Evolutionary conservation across 2,888 invertebrate genomes (phyloP).

Genomic region (Chloroclysta siterata): DNA sequence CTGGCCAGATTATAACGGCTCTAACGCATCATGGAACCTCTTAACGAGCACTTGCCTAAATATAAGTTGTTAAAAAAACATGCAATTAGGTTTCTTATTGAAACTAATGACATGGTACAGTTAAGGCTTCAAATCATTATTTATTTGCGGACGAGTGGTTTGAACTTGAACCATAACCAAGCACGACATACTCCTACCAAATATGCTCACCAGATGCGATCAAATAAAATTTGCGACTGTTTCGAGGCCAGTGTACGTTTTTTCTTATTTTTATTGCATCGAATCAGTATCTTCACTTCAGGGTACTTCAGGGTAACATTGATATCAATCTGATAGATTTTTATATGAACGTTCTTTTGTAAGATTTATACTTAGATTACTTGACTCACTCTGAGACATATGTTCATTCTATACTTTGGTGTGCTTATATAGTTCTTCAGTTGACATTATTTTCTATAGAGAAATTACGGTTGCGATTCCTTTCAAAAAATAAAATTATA

Average conservation of each 20-base stretch:
- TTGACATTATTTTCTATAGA: too few relatives aligned
- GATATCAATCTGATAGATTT: too few relatives aligned
- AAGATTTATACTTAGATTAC: too few relatives aligned
- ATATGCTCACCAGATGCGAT: conserved; percentile 3
- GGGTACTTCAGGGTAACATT: not conserved
- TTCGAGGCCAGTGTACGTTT: conserved; percentile 1
- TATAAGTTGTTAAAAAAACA: conserved; percentile 50
- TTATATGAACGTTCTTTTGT: not conserved
- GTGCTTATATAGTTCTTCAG: too few relatives aligned
- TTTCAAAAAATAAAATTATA: too few relatives aligned
- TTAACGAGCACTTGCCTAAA: conserved; percentile 55
- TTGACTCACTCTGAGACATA: too few relatives aligned
- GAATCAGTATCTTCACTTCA: not conserved
- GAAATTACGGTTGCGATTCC: too few relatives aligned
- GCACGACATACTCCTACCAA: not conserved
- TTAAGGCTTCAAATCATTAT: conserved; percentile 26
- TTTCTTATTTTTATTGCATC: conserved; percentile 1
- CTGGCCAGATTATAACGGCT: conserved; percentile 74
- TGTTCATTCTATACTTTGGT: too few relatives aligned
- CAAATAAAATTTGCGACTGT: conserved; percentile 4
- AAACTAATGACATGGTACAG: conserved; percentile 36
- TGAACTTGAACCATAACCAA: conserved; percentile 12
- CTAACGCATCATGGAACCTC: conserved; percentile 57
- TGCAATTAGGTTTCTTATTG: conserved; percentile 49
- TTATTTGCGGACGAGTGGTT: conserved; percentile 15